Conservation (phyloP, 2,113 vertebrate species). For the Gorsachius goisagi region DNA sequence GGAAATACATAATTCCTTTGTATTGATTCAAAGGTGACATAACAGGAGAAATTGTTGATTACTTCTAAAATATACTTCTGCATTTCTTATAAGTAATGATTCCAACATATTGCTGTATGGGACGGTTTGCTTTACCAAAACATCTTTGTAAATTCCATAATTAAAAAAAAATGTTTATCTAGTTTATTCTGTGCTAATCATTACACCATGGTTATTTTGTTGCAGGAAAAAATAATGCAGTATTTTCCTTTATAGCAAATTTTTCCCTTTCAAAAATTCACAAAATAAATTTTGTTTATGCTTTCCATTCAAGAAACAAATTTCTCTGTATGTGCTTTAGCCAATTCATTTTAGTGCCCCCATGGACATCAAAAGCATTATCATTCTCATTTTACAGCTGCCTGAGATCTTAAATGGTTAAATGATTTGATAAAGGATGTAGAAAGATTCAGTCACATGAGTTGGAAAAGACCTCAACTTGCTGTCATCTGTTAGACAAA, state of each 20-base stretch:
- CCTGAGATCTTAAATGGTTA: not conserved
- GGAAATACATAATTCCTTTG: not conserved
- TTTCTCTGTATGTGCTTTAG: not conserved
- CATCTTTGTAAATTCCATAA: not conserved
- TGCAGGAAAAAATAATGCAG: not conserved
- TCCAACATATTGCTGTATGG: not conserved
- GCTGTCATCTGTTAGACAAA: not conserved
- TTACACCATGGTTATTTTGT: not conserved
- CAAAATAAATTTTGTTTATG: not conserved
- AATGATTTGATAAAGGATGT: not conserved
- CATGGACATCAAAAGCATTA: not conserved
- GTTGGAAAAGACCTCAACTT: not conserved
- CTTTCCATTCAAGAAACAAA: not conserved
- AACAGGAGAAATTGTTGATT: not conserved
- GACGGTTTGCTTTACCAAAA: not conserved
- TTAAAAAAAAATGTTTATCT: not conserved
- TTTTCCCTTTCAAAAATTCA: not conserved
- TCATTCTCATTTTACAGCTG: not conserved
- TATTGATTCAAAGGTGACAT: not conserved
- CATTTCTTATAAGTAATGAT: not conserved
- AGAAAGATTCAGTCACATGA: constrained; percentile 22
- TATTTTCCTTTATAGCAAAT: not conserved
- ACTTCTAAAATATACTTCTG: not conserved
- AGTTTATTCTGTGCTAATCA: not conserved
- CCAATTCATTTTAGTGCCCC: not conserved